Evolutionary conservation across 53 echinoderm and acorn worm genomes (phyloP).

Genomic region (Echinometra lucunter): DNA sequence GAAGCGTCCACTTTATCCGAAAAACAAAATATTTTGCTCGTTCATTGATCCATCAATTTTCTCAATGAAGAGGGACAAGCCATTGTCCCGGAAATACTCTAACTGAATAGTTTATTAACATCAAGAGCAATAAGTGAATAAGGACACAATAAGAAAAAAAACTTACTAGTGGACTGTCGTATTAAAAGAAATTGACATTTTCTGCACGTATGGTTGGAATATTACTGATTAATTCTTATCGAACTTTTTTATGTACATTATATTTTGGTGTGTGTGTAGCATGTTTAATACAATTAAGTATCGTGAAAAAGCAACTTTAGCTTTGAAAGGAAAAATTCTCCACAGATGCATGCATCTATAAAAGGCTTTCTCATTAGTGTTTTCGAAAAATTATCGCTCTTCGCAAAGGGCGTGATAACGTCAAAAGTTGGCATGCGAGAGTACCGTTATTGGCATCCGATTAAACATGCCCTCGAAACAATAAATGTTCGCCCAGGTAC

Average conservation of each 20-base stretch:
- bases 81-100: neutral
- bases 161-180: too few relatives aligned
- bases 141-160: too few relatives aligned
- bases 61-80: neutral
- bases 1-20: neutral
- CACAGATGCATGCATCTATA: neutral
- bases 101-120: too few relatives aligned
- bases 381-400: slow-evolving; percentile 28
- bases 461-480: slow-evolving; percentile 51
- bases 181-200: neutral
- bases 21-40: too few relatives aligned
- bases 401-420: slow-evolving; percentile 35
- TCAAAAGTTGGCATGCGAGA: slow-evolving; percentile 44
- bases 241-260: neutral
- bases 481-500: neutral
- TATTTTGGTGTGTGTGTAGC: neutral
- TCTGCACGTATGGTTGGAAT: neutral
- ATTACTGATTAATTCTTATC: neutral
- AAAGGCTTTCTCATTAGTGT: neutral
- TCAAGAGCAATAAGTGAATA: too few relatives aligned
- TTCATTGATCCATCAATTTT: too few relatives aligned
- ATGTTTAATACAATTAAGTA: neutral
- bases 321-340: neutral
- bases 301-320: neutral
- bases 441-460: neutral